These are phyloP conservation scores for Gavia stellata DNA, from an alignment of 2,113 vertebrate species.

Conservation along the genomic window DNA sequence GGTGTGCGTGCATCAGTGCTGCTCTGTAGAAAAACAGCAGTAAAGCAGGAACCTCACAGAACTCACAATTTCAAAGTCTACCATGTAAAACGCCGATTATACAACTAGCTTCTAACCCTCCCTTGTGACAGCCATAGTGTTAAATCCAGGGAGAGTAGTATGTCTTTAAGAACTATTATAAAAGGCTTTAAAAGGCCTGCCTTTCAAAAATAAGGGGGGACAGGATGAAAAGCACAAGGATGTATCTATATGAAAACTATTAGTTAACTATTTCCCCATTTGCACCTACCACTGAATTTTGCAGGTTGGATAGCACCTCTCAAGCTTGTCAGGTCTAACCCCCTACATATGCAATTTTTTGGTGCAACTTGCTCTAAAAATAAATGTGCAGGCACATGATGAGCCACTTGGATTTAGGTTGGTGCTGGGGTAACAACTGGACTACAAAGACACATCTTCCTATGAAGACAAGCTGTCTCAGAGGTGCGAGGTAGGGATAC, in stretches of 20 bases:
- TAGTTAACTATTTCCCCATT: background rate
- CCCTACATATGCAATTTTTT: background rate
- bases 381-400: background rate
- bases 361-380: background rate
- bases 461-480: background rate
- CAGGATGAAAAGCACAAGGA: background rate
- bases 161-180: background rate
- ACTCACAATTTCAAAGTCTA: background rate
- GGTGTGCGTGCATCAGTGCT: background rate
- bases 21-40: background rate
- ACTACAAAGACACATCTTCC: background rate
- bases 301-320: background rate
- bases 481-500: background rate
- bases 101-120: background rate
- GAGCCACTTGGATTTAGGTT: background rate
- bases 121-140: background rate
- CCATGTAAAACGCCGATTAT: background rate
- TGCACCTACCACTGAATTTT: background rate
- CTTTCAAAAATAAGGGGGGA: background rate
- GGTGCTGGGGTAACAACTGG: background rate
- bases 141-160: accelerated
- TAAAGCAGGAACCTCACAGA: background rate
- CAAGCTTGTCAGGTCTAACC: background rate
- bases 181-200: background rate
- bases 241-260: background rate